Base-by-base conservation (phyloP, 2,113 vertebrate species). In the Heterocephalus glaber region DNA sequence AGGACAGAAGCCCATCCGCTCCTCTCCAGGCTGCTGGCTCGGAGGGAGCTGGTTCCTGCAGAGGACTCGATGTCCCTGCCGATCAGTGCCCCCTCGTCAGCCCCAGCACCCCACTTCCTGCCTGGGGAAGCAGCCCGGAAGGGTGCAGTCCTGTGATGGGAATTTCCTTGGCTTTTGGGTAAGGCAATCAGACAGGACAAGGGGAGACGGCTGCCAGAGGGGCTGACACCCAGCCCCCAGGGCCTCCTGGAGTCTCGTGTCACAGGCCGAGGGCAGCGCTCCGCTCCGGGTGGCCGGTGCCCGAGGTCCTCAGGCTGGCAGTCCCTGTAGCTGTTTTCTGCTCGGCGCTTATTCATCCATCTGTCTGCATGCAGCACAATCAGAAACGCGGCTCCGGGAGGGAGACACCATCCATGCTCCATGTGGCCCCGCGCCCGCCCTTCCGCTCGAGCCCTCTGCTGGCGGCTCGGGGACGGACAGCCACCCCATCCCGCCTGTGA, bases 371-470 rank as follows among this genome's bases (percentile, higher is more conserved):
- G 44, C 38, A 30, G 17, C 20, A 26, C 44, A 47, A 30, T 56
- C 17, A 52, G n/a, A 38, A 87, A 28, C 0, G 49, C 5, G 66
- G 47, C 38, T 33, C 9, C 0, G 0, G 76, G 58, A 92, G 35
- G 54, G 22, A 60, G 8, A n/a, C 35, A 1, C 22, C 9, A 0
- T n/a, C n/a, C n/a, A n/a, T n/a, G n/a, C 16, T 2, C n/a, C 14
- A 0, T 2, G 20, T 0, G 1, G 3, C 26, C 65, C 13, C 1
- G 9, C 0, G n/a, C n/a, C n/a, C n/a, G 11, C 26, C 89, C 35
- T 82, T 47, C 63, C 82, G 85, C 77, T 3, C 0, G 41, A 5
- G 80, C 96, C 87, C 90, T 63, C 97, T 95, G 76, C 96, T 86
- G 95, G 63, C 58, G 20, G 1, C 0, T 20, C 2, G 17, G 56